These are phyloP conservation scores for Pseudomyrmex pallidus DNA, from an alignment of 1,140 invertebrate species.

Conservation along the genomic window DNA sequence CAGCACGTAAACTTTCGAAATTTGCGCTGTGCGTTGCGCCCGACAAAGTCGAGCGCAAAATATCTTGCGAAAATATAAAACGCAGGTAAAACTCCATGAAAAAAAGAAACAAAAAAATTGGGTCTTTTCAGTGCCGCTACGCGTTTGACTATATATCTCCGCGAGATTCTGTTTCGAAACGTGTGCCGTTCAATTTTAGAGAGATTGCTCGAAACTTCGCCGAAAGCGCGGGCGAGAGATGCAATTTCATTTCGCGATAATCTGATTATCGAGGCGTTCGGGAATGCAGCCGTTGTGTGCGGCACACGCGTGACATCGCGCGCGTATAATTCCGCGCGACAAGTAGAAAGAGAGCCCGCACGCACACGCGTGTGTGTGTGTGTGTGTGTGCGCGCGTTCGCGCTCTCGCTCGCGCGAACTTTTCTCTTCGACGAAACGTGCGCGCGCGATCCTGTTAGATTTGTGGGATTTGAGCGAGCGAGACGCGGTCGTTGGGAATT, in stretches of 20 bases:
- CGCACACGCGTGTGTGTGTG: too few relatives aligned
- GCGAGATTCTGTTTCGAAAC: conserved; percentile 10
- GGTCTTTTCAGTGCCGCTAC: neutral
- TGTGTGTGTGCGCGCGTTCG: too few relatives aligned
- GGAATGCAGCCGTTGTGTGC: conserved; percentile 12
- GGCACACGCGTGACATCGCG: conserved; percentile 42
- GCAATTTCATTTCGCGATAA: conserved; percentile 53
- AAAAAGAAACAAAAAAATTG: too few relatives aligned
- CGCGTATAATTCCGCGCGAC: conserved; percentile 38
- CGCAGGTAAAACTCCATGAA: neutral
- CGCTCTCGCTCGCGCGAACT: neutral
- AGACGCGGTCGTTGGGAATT: conserved; percentile 6
- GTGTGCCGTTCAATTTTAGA: conserved; percentile 41
- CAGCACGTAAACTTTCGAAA: conserved; percentile 11
- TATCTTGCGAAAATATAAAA: conserved; percentile 25
- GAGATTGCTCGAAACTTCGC: conserved; percentile 33
- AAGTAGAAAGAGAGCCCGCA: neutral
- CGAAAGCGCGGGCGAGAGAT: neutral
- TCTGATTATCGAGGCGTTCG: conserved; percentile 40
- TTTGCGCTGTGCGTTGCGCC: neutral
- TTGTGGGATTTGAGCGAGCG: neutral
- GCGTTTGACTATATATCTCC: conserved; percentile 20
- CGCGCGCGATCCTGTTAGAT: neutral
- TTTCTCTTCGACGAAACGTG: neutral
- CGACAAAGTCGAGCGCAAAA: neutral